Evolutionary conservation across 2,113 vertebrate species (phyloP).

Genomic region (Brachypteracias leptosomus): DNA sequence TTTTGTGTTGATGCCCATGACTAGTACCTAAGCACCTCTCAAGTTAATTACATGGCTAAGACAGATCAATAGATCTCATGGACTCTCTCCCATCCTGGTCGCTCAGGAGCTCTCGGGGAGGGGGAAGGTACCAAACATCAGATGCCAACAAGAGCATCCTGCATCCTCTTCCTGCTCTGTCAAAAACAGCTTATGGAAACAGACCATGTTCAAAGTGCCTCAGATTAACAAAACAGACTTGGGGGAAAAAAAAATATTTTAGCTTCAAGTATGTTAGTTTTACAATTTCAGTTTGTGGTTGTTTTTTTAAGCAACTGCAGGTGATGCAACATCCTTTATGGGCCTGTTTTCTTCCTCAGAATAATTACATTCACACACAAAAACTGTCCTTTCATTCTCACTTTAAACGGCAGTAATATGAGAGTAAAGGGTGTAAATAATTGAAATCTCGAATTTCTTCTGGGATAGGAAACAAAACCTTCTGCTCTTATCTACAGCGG

Average conservation of each 20-base stretch:
- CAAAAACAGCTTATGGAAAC: neutral
- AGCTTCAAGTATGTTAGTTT: neutral
- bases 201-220: neutral
- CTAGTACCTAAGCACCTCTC: neutral
- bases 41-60: neutral
- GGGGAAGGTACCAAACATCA: rapidly evolving
- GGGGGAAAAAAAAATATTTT: neutral
- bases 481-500: neutral
- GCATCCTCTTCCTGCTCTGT: neutral
- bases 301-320: neutral
- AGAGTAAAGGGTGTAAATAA: neutral
- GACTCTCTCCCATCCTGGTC: neutral
- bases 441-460: neutral
- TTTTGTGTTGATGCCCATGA: neutral
- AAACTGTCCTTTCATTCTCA: neutral
- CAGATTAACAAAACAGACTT: neutral
- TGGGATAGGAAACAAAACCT: neutral
- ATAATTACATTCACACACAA: neutral
- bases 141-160: neutral
- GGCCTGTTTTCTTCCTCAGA: neutral
- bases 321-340: neutral
- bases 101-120: rapidly evolving
- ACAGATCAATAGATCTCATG: neutral
- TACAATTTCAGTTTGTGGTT: neutral
- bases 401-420: neutral